Evolutionary conservation across 2,113 vertebrate genomes (phyloP), one percentile per base, ranked within the genome.

Genomic region (Synodontis membranacea): DNA sequence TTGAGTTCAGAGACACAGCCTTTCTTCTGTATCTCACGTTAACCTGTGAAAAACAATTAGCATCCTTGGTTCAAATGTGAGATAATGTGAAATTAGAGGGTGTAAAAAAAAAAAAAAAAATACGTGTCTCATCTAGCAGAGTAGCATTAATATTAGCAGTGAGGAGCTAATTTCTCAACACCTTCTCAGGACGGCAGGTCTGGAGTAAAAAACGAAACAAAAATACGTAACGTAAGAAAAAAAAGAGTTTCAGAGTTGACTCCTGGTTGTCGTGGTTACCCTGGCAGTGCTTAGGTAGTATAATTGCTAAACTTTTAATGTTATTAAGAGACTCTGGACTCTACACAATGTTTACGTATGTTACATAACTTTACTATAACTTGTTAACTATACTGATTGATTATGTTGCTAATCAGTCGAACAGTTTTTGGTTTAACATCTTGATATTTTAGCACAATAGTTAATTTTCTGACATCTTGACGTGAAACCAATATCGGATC

Each of bases 91-190:
- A 91, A 25, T 89, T 88, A 88, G 68, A 75, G n/a, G 3, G 75
- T n/a, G 56, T 74, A 42, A 28, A 54, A 62, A 48, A n/a, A n/a
- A n/a, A 52, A 74, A 48, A 58, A 80, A 23, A 42, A 86, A 21
- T 11, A 19, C 31, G 21, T 25, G 7, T 14, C 86, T 85, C 14
- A 87, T 21, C 70, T 83, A 91, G 31, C 54, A 80, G 86, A 88
- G 42, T 86, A 89, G 86, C 91, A 82, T 86, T 92, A 78, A 90
- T 88, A 83, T 93, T 92, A 85, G 31, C 56, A 79, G 68, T 5
- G 86, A 93, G 85, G 84, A 88, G 54, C 54, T 89, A 17, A 52
- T 91, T 89, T 89, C 86, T 92, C 89, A 91, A 88, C 86, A 94
- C 72, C 79, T 92, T 90, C 85, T 37, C 52, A 83, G 84, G 83